A percentile compares a stretch with the other conserved stretches of the same genome.
Conservation (phyloP, 1,140 invertebrate genomes). For the Brachionus rotundiformis region DNA sequence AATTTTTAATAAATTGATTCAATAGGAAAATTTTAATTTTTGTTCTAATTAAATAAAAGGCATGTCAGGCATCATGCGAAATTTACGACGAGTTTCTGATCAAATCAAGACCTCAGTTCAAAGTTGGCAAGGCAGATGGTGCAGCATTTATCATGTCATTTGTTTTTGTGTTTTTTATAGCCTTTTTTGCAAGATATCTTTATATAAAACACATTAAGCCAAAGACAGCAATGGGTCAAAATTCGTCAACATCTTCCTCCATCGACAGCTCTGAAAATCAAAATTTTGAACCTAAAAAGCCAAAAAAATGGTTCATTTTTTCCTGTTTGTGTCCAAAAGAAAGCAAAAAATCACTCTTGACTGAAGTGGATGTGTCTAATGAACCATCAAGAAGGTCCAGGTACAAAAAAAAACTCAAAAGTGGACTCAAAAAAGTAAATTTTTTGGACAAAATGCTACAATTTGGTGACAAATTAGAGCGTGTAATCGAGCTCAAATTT, state of each 20-base stretch:
- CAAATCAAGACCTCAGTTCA: background rate
- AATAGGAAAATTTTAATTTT: too few species aligned
- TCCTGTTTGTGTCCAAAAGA: background rate
- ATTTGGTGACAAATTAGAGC: conserved; percentile 44
- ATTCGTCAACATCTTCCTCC: background rate
- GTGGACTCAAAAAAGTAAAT: background rate
- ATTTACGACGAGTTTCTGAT: conserved; percentile 3
- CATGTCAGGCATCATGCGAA: conserved; percentile 39
- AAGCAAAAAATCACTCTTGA: background rate
- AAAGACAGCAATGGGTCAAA: background rate
- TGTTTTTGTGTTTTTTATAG: background rate
- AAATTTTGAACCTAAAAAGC: background rate
- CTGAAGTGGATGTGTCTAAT: background rate
- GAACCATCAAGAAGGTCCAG: background rate
- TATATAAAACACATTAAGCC: background rate
- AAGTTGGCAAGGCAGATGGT: background rate
- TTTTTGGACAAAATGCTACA: conserved; percentile 23
- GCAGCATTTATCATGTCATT: background rate
- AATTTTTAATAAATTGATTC: background rate
- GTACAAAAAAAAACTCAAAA: background rate
- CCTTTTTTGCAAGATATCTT: background rate
- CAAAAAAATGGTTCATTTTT: too few species aligned
- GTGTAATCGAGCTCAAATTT: background rate
- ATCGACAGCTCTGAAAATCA: background rate
- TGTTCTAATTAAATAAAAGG: background rate